Conservation (phyloP, 2,797 vertebrate species). For the Garrulus glandarius region DNA sequence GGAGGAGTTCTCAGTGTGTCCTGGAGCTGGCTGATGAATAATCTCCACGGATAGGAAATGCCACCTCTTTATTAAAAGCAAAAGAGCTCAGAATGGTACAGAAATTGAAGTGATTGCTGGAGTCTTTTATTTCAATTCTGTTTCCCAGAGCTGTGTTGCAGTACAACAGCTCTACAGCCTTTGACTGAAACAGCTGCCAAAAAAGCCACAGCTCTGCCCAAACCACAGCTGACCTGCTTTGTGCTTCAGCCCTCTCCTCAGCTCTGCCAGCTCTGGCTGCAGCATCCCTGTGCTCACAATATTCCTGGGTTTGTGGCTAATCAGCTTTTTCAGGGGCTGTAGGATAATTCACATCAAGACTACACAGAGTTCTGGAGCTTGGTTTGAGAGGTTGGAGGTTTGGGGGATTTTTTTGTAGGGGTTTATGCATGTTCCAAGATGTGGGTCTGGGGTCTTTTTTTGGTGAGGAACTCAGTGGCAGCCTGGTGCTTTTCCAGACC, state of each 20-base stretch:
- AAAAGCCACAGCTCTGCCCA: not conserved
- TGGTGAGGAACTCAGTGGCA: not conserved
- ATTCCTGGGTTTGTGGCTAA: no score
- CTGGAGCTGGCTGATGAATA: not conserved
- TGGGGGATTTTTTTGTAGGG: no score
- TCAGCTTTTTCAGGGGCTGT: not conserved
- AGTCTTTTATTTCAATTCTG: not conserved
- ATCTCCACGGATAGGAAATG: not conserved
- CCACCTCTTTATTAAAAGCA: not conserved
- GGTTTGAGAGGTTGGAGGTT: not conserved
- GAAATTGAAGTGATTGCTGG: not conserved
- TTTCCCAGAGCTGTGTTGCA: not conserved
- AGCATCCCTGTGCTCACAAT: rapidly evolving
- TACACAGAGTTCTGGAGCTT: rapidly evolving
- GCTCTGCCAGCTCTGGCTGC: not conserved
- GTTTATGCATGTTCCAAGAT: not conserved
- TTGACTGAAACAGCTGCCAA: not conserved
- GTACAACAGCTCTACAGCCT: not conserved
- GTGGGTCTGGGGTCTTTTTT: not conserved
- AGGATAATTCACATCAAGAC: not conserved
- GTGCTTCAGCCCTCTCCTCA: not conserved
- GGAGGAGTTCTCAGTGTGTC: not conserved
- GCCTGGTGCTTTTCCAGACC: not conserved
- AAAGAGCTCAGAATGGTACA: not conserved
- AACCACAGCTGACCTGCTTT: not conserved